Conservation (phyloP, 2,888 invertebrate species). For the Glyphotaelius pellucidus region DNA sequence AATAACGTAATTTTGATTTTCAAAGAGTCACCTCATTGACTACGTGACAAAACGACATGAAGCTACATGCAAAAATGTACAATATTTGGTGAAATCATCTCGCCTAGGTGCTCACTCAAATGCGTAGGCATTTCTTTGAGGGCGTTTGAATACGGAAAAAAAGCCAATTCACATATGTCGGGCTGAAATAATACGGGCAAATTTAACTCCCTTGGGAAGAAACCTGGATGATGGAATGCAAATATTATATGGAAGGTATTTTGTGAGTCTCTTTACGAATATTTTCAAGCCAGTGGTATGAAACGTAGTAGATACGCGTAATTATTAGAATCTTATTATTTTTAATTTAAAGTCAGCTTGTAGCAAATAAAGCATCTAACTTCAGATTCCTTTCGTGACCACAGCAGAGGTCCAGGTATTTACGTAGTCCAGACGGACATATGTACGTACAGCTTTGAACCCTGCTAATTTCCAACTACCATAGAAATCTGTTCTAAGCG, state of each 20-base stretch:
- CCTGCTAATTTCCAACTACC: too few species aligned
- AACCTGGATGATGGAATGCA: not conserved
- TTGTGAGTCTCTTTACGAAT: not conserved
- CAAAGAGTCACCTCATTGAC: not conserved
- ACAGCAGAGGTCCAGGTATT: too few species aligned
- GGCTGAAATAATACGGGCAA: not conserved
- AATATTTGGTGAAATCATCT: not conserved
- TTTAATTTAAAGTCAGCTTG: too few species aligned
- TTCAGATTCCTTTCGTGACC: too few species aligned
- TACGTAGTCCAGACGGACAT: too few species aligned
- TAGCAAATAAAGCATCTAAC: too few species aligned
- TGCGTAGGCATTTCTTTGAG: not conserved
- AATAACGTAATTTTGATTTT: not conserved
- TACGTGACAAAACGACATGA: not conserved
- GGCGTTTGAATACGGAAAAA: not conserved
- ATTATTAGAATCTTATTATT: not conserved
- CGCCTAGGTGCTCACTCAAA: not conserved
- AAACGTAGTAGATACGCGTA: not conserved
- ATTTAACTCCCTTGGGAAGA: not conserved
- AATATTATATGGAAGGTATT: slow-evolving; percentile 2
- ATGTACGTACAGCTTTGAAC: too few species aligned
- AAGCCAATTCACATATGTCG: not conserved
- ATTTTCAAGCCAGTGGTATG: not conserved
- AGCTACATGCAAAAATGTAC: not conserved
- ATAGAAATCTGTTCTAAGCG: too few species aligned